Conservation (phyloP, 2,888 invertebrate genomes). For the Acleris laterana region DNA sequence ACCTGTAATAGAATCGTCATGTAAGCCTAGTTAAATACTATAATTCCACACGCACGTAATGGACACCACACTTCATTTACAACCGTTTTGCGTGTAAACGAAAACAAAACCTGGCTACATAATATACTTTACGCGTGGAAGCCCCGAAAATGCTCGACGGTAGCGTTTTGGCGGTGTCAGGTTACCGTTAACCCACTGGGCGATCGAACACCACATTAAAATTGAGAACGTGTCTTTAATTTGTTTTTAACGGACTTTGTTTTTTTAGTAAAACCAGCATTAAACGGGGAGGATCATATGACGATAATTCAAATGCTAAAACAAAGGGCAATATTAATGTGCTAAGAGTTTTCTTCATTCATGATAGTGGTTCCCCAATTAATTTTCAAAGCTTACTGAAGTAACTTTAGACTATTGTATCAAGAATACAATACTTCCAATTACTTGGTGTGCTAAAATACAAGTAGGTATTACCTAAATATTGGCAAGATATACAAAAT, state of each 20-base stretch:
- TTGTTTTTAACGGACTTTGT: slow-evolving; percentile 62
- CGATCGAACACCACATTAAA: slow-evolving; percentile 67
- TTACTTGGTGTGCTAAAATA: no score
- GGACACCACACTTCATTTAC: slow-evolving; percentile 63
- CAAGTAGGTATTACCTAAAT: no score
- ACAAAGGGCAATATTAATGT: no score
- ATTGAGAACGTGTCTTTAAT: slow-evolving; percentile 62
- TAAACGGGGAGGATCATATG: neutral
- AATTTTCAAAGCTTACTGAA: no score
- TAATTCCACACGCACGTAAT: slow-evolving; percentile 34
- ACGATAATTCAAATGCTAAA: no score
- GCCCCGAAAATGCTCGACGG: slow-evolving; percentile 77
- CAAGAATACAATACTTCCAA: no score
- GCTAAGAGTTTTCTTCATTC: no score
- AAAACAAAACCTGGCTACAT: slow-evolving; percentile 72
- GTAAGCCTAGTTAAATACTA: slow-evolving; percentile 32
- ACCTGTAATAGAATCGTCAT: neutral
- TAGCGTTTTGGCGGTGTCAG: slow-evolving; percentile 78
- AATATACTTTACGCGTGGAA: slow-evolving; percentile 65
- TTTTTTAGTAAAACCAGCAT: slow-evolving; percentile 37
- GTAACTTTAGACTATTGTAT: no score
- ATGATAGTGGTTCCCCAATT: no score
- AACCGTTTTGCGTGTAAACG: slow-evolving; percentile 71
- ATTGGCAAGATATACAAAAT: no score
- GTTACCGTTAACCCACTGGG: slow-evolving; percentile 53